Conservation (phyloP, 35 echinoderm and acorn worm species). For the Amphiura filiformis region DNA sequence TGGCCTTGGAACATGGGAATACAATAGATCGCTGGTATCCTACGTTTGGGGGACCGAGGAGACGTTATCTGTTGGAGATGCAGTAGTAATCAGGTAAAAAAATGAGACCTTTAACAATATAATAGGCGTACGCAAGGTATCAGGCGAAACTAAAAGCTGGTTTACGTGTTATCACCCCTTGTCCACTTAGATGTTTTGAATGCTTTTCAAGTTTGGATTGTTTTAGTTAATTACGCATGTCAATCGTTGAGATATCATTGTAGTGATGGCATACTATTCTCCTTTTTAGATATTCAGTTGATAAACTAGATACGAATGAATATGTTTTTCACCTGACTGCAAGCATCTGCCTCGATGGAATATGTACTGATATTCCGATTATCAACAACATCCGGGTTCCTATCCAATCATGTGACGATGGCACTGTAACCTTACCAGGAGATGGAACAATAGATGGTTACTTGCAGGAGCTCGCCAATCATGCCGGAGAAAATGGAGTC, state of each 20-base stretch:
- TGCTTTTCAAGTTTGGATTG: no score
- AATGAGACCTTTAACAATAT: no score
- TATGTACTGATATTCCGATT: neutral
- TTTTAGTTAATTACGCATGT: no score
- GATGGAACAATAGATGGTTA: slow-evolving; percentile 1
- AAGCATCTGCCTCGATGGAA: neutral
- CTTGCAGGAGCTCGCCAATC: slow-evolving; percentile 1
- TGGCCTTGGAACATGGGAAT: neutral
- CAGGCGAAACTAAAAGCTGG: no score
- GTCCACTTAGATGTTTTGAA: no score
- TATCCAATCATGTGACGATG: neutral
- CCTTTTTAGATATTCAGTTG: neutral
- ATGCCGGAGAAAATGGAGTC: neutral
- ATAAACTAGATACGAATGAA: neutral
- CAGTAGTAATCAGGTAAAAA: neutral
- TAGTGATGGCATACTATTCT: no score
- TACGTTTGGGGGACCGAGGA: slow-evolving; percentile 7
- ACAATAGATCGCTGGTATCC: neutral
- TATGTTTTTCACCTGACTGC: neutral
- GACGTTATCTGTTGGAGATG: neutral
- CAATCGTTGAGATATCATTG: no score
- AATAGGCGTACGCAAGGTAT: no score
- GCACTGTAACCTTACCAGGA: slow-evolving; percentile 10
- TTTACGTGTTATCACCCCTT: no score
- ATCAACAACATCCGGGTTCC: neutral